These are phyloP conservation scores for Acleris holmiana DNA, from an alignment of 2,888 invertebrate species.

Conservation along the genomic window DNA sequence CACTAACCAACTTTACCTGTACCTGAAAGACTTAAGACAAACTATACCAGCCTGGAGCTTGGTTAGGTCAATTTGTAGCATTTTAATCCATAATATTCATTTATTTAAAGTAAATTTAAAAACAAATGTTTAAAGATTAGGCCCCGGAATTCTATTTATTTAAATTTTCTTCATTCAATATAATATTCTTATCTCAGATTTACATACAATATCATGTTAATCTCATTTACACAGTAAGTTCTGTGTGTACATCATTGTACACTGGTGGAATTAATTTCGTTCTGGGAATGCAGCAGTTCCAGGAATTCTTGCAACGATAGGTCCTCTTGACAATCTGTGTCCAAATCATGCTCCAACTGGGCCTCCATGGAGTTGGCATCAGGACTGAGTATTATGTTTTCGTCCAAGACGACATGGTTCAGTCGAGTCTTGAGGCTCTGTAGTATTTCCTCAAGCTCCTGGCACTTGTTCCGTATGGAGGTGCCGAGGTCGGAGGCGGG, in stretches of 20 bases:
- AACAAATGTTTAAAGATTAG: conserved; percentile 31
- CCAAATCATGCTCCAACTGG: conserved; percentile 78
- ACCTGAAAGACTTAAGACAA: no score
- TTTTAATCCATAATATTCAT: no score
- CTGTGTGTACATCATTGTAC: conserved; percentile 61
- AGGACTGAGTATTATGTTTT: conserved; percentile 79
- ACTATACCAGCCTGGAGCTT: no score
- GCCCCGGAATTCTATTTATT: conserved; percentile 25
- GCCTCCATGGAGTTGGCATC: conserved; percentile 79
- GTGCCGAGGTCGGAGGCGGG: conserved; percentile 78
- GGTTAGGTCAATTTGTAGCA: no score
- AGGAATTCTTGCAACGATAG: conserved; percentile 79
- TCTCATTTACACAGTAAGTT: conserved; percentile 53
- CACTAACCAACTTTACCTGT: no score
- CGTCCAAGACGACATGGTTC: conserved; percentile 79
- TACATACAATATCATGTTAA: conserved; percentile 73
- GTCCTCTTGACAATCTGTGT: conserved; percentile 81
- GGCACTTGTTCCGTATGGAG: conserved; percentile 79
- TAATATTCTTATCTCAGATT: conserved; percentile 64
- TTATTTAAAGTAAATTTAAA: conserved; percentile 17
- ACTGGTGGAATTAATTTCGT: conserved; percentile 66
- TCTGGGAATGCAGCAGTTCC: conserved; percentile 78
- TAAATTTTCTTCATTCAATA: conserved; percentile 18
- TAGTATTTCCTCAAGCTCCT: conserved; percentile 79
- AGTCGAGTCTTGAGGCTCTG: conserved; percentile 79